These are phyloP conservation scores for Gracilinanus agilis DNA, from an alignment of 2,113 vertebrate genomes.

Conservation along the genomic window DNA sequence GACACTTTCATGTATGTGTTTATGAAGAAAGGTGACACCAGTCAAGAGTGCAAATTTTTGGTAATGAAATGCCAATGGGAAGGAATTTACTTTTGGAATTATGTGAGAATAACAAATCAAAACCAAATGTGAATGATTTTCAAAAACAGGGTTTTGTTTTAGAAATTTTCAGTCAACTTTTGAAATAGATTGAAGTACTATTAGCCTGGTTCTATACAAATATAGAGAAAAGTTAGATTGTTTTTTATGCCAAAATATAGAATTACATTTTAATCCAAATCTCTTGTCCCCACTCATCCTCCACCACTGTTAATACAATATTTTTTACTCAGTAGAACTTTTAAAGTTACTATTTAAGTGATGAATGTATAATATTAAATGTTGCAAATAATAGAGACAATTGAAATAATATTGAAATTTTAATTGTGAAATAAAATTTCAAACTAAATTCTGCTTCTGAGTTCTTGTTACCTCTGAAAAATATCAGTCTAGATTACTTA, in stretches of 20 bases:
- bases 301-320: conserved; percentile 43
- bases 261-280: conserved; percentile 66
- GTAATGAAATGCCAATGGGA: conserved; percentile 69
- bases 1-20: neutral
- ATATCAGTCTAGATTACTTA: neutral
- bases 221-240: conserved; percentile 70
- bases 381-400: neutral
- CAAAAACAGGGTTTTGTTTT: conserved; percentile 71
- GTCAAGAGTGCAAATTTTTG: conserved; percentile 47
- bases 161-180: conserved; percentile 69
- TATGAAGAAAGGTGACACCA: neutral
- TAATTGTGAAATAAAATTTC: conserved; percentile 49
- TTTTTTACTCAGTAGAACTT: conserved; percentile 37
- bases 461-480: neutral
- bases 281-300: conserved; percentile 30
- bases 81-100: conserved; percentile 68
- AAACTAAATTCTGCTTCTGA: conserved; percentile 47
- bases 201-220: conserved; percentile 69
- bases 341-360: conserved; percentile 25
- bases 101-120: conserved; percentile 78
- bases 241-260: conserved; percentile 69
- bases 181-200: conserved; percentile 74
- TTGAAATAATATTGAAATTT: neutral
- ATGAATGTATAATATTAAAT: neutral
- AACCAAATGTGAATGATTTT: conserved; percentile 73